Base-by-base conservation (phyloP, 2,113 vertebrate genomes). In the Phoenicopterus ruber region DNA sequence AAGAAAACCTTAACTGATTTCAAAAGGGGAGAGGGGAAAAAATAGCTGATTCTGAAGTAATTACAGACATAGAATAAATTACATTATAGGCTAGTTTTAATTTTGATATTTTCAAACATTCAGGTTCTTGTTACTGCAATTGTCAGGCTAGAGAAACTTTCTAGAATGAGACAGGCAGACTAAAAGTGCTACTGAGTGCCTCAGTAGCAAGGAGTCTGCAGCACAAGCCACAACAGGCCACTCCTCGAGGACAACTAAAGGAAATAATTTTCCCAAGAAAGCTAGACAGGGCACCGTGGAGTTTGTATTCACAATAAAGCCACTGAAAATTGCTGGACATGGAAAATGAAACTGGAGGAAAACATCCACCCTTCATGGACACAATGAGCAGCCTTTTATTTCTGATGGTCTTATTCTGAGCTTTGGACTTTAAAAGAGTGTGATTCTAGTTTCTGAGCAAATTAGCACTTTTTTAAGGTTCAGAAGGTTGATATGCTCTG, bases 11-110 rank as follows among this genome's bases (percentile, higher is more conserved):
- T 70, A 46, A 63, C 40, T 63, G 17, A 52, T 88, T 90, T 82
- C 31, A 57, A 52, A 66, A 86, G 5, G 0, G 0, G 28, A 66
- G 20, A 69, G 2, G 10, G 5, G 4, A 7, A 49, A 73, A 28
- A 61, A 29, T 7, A 63, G 7, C 7, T 74, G 17, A 25, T 74
- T 42, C 34, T 66, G 22, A 85, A 81, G 12, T 38, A 50, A 82
- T 29, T 79, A 19, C 34, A 62, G 7, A 61, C 16, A 10, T 10
- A 66, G 17, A 90, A 65, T 54, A 29, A 92, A 81, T n/a, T 77
- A 36, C 4, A 11, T 46, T 49, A 54, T 36, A 58, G 20, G 12
- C 4, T 17, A 49, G 4, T 54, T 90, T 74, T 70, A 74, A 61
- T 81, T 69, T 29, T 65, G 0, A 7, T 58, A 34, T 58, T 76